Evolutionary conservation across 1,140 invertebrate species (phyloP).

Genomic region (Dendrolimus punctatus): DNA sequence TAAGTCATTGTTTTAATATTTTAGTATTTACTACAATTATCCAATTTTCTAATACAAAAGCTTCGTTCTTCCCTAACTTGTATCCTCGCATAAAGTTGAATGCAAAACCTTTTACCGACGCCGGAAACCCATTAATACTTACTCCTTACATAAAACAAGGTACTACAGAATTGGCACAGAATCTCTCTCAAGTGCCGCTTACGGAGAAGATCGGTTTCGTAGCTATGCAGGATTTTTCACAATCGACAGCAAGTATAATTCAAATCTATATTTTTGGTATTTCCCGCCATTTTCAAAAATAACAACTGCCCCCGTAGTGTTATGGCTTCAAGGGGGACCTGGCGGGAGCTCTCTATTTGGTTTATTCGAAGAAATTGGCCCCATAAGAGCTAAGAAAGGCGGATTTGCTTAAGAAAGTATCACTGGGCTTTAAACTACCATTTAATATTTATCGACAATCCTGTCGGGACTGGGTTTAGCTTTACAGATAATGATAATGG

Average conservation of each 20-base stretch:
- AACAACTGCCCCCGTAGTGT: slow-evolving; percentile 73
- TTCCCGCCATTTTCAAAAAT: slow-evolving; percentile 75
- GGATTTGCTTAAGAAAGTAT: slow-evolving; percentile 70
- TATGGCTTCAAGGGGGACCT: slow-evolving; percentile 85
- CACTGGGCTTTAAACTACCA: slow-evolving; percentile 83
- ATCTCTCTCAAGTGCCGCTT: slow-evolving; percentile 42
- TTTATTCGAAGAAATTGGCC: slow-evolving; percentile 74
- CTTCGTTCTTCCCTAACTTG: slow-evolving; percentile 37
- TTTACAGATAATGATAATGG: slow-evolving; percentile 76
- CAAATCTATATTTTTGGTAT: slow-evolving; percentile 87
- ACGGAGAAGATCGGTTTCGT: slow-evolving; percentile 34
- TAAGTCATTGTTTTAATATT: neutral
- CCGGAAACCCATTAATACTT: slow-evolving; percentile 76
- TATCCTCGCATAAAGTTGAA: slow-evolving; percentile 48
- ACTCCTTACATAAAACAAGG: slow-evolving; percentile 77
- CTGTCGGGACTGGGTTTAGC: slow-evolving; percentile 85
- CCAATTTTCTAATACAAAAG: slow-evolving; percentile 15
- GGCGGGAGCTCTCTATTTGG: slow-evolving; percentile 74
- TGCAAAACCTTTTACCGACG: slow-evolving; percentile 46
- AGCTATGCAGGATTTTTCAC: slow-evolving; percentile 81
- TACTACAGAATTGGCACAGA: slow-evolving; percentile 40
- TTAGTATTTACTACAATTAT: slow-evolving; percentile 2
- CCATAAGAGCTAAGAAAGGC: slow-evolving; percentile 41
- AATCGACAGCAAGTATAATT: slow-evolving; percentile 76
- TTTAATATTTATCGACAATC: slow-evolving; percentile 88